phyloP scores from a whole-genome alignment of 2,113 vertebrate species.

The Felis chaus region DNA sequence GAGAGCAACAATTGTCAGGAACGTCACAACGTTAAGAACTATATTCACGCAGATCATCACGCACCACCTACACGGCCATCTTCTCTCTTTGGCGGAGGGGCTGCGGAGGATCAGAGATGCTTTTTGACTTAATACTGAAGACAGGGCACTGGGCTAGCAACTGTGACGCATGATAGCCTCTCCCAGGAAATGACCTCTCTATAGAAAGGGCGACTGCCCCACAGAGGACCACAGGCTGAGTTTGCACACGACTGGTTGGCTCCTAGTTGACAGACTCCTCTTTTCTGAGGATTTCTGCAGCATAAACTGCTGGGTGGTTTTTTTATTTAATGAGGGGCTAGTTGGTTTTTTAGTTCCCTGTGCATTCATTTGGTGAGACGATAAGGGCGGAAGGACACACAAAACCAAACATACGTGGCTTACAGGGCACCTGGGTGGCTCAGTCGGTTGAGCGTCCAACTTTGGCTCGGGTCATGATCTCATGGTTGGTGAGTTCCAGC shows the following conservation, averaged over 20 bases:
- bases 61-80: too few species aligned
- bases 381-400: not conserved
- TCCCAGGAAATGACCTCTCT: not conserved
- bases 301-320: not conserved
- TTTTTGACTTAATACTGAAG: not conserved
- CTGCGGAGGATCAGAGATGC: not conserved
- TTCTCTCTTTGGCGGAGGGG: not conserved
- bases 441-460: too few species aligned
- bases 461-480: too few species aligned
- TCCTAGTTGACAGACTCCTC: not conserved
- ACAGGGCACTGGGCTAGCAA: not conserved
- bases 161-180: accelerated
- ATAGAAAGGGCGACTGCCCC: not conserved
- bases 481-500: too few species aligned
- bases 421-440: too few species aligned
- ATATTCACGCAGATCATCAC: not conserved
- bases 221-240: not conserved
- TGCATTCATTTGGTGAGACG: not conserved
- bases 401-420: not conserved
- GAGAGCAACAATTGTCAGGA: not conserved
- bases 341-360: not conserved
- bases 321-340: not conserved
- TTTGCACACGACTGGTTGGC: not conserved
- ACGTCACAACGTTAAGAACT: not conserved
- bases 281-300: not conserved